Base-by-base conservation (phyloP, 2,888 invertebrate species). In the Tanaodytes sp. region DNA sequence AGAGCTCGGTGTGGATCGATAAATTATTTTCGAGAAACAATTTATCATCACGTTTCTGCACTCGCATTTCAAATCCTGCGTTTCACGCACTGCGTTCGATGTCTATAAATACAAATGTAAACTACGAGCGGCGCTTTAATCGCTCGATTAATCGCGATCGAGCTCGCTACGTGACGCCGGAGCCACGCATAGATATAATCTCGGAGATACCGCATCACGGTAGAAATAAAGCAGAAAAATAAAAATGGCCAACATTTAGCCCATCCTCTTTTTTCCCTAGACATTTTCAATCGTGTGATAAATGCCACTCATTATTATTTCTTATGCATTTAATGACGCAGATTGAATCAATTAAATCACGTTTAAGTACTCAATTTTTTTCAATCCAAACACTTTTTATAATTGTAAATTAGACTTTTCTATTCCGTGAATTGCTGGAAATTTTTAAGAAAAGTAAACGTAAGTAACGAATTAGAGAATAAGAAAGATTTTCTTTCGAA, bases 71-170 rank as follows among this genome's bases (percentile, higher is more conserved):
- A 59, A 36, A 46, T 54, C 54, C 18, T 14, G 15, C 16, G 18
- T 37, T 31, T 19, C 2, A 43, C 20, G 16, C 45, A 48, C 18
- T 20, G 18, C 64, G 57, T 23, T 40, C 18, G 20, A 33, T 16
- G 51, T n/a, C 16, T 48, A 54, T 54, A 67, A 49, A 61, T 55
- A 67, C 55, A 37, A 46, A 67, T 55, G 58, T 55, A 55, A 61
- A 55, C 42, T 55, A 27, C 48, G 36, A 49, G 40, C 42, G 20
- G 43, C 49, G 55, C 37, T 61, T 61, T 61, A 55, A 55, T 48
- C 48, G 23, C 43, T 43, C 49, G 55, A 67, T 49, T 55, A 61
- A 67, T 61, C 55, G 55, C 40, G 61, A 61, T 54, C 54, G 46
- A 39, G 33, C 54, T 31, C 9, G 14, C 8, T 48, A 54, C 61